phyloP scores from a whole-genome alignment of 1,140 invertebrate species.

The Ditylenchus dipsaci region DNA sequence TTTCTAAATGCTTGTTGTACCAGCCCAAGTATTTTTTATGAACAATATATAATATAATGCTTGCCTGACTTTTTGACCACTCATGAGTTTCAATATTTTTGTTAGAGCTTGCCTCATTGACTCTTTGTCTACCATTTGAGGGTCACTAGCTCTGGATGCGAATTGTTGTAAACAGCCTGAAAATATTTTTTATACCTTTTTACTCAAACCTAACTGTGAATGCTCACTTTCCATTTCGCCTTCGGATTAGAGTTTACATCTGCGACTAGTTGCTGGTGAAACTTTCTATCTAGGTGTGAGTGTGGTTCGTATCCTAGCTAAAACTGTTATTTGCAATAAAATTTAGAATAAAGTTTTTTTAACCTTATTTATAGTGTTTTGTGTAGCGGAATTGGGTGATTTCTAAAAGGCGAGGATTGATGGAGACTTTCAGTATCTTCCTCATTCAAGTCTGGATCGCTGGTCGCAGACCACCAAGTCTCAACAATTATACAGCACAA shows the following conservation, averaged over 20 bases:
- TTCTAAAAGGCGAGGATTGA: not conserved
- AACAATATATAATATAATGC: too few relatives aligned
- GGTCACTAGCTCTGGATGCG: constrained; percentile 19
- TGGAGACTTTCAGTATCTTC: not conserved
- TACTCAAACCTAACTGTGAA: too few relatives aligned
- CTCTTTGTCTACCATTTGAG: constrained; percentile 26
- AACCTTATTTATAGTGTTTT: not conserved
- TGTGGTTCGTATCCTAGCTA: constrained; percentile 21
- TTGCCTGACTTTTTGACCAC: not conserved
- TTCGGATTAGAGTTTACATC: constrained; percentile 33
- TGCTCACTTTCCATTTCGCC: constrained; percentile 24
- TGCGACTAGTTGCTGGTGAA: constrained; percentile 23
- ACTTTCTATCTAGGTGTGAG: constrained; percentile 15
- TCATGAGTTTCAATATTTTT: constrained; percentile 20
- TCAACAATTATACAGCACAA: constrained; percentile 27
- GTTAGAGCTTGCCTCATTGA: constrained; percentile 18
- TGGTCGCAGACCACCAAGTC: constrained; percentile 34
- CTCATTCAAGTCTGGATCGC: not conserved
- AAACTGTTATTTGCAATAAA: not conserved
- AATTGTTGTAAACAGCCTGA: constrained; percentile 39
- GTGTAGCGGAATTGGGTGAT: not conserved
- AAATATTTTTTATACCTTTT: constrained; percentile 11
- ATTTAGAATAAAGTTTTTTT: not conserved
- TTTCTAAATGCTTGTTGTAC: too few relatives aligned
- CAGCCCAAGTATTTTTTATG: too few relatives aligned